A percentile compares a stretch with the other conserved stretches of the same genome.
phyloP scores from a whole-genome alignment of 2,888 invertebrate genomes.

The Drymonia ruficornis region DNA sequence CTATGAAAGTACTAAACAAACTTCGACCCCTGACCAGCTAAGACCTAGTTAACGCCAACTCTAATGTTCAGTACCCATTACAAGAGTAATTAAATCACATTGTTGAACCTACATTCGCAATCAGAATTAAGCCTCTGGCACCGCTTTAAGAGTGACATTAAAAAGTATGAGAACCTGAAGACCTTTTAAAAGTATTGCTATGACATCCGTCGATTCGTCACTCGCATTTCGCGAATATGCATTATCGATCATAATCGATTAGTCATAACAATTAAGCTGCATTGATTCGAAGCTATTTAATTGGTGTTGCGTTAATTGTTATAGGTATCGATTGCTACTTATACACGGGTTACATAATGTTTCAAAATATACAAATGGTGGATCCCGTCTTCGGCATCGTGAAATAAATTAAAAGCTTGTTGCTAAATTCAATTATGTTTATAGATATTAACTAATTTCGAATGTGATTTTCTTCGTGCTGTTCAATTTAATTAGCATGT shows the following conservation, averaged over 20 bases:
- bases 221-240: constrained; percentile 35
- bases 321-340: constrained; percentile 15
- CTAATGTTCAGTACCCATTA: constrained; percentile 9
- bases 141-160: constrained; percentile 76
- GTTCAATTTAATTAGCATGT: not conserved
- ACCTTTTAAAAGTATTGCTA: constrained; percentile 70
- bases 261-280: constrained; percentile 37
- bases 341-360: not conserved
- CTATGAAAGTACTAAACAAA: too few relatives aligned
- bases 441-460: not conserved
- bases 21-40: not conserved
- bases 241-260: constrained; percentile 45
- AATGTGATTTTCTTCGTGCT: not conserved
- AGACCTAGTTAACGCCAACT: constrained; percentile 8
- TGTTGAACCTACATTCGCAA: constrained; percentile 36
- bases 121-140: constrained; percentile 52
- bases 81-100: constrained; percentile 44
- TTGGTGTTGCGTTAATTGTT: constrained; percentile 29
- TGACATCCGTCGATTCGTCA: constrained; percentile 63
- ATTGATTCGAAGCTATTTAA: constrained; percentile 41
- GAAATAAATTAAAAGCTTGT: not conserved
- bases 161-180: constrained; percentile 76
- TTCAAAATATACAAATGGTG: not conserved
- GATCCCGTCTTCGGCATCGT: not conserved
- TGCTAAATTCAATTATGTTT: not conserved